Conservation (phyloP, 2,888 invertebrate genomes). For the Drosophila algonquin region DNA sequence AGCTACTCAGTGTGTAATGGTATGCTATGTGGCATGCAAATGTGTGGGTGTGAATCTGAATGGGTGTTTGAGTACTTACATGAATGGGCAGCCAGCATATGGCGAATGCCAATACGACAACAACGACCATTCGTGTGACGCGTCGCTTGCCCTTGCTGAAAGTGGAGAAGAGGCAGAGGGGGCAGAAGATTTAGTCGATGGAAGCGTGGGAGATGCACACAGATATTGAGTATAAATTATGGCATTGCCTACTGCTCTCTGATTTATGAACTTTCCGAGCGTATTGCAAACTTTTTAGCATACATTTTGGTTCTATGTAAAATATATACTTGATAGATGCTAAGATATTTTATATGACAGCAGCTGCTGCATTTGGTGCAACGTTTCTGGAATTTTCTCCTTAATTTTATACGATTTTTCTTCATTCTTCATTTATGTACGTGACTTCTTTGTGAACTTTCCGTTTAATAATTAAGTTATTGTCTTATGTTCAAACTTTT, state of each 20-base stretch:
- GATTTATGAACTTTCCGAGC: conserved; percentile 38
- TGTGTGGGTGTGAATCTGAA: not conserved
- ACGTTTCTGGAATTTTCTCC: not conserved
- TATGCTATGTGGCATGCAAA: too few species aligned
- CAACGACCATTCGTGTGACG: conserved; percentile 95
- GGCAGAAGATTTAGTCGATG: conserved; percentile 1
- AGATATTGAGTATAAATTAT: conserved; percentile 14
- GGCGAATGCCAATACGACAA: conserved; percentile 96
- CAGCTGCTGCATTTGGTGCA: too few species aligned
- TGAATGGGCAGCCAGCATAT: conserved; percentile 98
- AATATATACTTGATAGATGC: not conserved
- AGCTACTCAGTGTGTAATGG: too few species aligned
- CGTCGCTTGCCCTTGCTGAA: conserved; percentile 91
- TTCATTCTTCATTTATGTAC: too few species aligned
- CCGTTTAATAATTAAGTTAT: not conserved
- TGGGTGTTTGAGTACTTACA: conserved; percentile 85
- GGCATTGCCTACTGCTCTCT: conserved; percentile 14
- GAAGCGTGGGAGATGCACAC: not conserved
- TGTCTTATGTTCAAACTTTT: not conserved
- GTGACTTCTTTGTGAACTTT: not conserved
- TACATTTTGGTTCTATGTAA: not conserved
- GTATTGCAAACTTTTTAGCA: not conserved
- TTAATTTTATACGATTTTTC: too few species aligned
- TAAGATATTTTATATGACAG: conserved; percentile 2
- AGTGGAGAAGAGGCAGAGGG: conserved; percentile 11